Evolutionary conservation across 2,888 invertebrate species (phyloP), one percentile per base, ranked within the genome.

Genomic region (Melitaea athalia): DNA sequence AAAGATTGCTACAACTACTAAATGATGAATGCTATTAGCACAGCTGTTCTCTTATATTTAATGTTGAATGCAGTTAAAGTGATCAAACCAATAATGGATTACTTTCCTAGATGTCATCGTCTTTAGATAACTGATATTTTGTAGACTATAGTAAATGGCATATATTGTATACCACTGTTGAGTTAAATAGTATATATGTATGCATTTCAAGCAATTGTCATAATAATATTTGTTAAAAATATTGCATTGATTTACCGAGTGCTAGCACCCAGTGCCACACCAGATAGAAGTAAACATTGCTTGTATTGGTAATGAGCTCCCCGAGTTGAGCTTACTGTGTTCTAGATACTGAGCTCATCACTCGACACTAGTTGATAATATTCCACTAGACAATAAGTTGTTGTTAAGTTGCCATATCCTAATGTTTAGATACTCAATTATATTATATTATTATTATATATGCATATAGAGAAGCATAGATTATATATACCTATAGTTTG

Each of bases 381-480:
- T 91, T 91, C 90, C 91, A 91, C 79, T 92, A 92, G 91, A 92
- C 91, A 92, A 92, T 92, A 92, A 91, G 92, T 87, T 86, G 85
- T 87, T 87, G 77, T 87, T 92, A 90, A 90, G 89, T 92, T 92
- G 92, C 91, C 92, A 92, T 92, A 92, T 89, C 90, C 85, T 90
- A 90, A 87, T 88, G 83, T 86, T 89, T 90, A 92, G 91, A 90
- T 90, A 91, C 90, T 92, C 88, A 86, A 87, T 84, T 85, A 85
- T 84, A 87, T 87, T 89, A 88, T 82, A 87, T 84, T n/a, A n/a
- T n/a, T n/a, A 80, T 78, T 80, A 84, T 84, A 81, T 85, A 86
- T 85, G 84, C 85, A 85, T 82, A 87, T 86, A 88, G 85, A 85
- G 77, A 85, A 80, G 80, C 85, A 87, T 88, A 89, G 86, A 87